Evolutionary conservation across 2,113 vertebrate genomes (phyloP), one percentile per base, ranked within the genome.

Genomic region (Litocranius walleri): DNA sequence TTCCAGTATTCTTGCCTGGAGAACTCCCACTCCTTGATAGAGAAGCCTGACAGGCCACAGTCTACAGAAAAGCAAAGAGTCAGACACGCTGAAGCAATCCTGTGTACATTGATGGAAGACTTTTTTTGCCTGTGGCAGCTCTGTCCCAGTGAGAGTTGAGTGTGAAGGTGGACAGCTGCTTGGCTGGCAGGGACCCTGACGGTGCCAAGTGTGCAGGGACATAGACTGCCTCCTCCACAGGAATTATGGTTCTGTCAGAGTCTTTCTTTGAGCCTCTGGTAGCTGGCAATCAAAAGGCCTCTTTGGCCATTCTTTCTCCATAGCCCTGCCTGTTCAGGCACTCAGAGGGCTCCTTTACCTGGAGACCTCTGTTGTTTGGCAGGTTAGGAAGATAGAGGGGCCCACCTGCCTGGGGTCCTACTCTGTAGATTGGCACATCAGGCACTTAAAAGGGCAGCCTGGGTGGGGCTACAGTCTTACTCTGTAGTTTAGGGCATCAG

Each of bases 21-120:
- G n/a, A 74, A 23, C 21, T 12, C 19, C n/a, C 5, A 71, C n/a
- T 71, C 67, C n/a, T 21, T 74, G 67, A 71, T 40, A 71, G 67
- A 71, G 10, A 71, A 71, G 67, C 0, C 19, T 71, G 67, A 5
- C 67, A 40, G 67, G n/a, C n/a, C 19, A 40, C 19, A 40, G n/a
- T 40, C 19, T 71, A 71, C 67, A 40, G n/a, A 2, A 36, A 40
- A 74, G n/a, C n/a, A 74, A 74, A 74, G n/a, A 40, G 67, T 74
- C n/a, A 74, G 19, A 40, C n/a, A 6, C n/a, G 19, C 10, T 0
- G 1, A 40, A 74, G n/a, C 3, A 36, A 40, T 11, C n/a, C 5
- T 74, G n/a, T 23, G n/a, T 21, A 40, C n/a, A 74, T 13, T 40
- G 67, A 74, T 74, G n/a, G n/a, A 40, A 74, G n/a, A 40, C n/a